Evolutionary conservation across 2,113 vertebrate species (phyloP), one percentile per base, ranked within the genome.

Genomic region (Erinaceus europaeus): DNA sequence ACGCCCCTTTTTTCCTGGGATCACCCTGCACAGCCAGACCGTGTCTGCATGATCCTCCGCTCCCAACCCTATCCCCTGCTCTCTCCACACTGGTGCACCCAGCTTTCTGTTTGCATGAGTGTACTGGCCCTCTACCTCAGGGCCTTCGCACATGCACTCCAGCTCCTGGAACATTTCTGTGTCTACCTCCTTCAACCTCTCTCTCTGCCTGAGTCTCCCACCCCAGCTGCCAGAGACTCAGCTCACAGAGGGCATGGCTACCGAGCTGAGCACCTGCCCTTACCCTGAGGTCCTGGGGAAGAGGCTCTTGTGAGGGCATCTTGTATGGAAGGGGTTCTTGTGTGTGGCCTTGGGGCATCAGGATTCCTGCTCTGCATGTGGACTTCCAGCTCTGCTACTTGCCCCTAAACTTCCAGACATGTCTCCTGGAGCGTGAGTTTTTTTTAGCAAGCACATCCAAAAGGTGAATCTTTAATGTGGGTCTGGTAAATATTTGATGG

Each of bases 401-500:
- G 0, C 42, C 25, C 59, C 40, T 67, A 0, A 17, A 20, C 55
- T 62, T 46, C 20, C 1, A 0, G 80, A 17, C 23, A 2, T 50
- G 50, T 65, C 25, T 14, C 6, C 2, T 5, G 76, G 62, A 62
- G 48, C 84, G n/a, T 25, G 0, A 0, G 42, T 64, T 57, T 34
- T 72, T 89, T 62, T n/a, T 29, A 61, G 53, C 34, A 68, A 4
- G 73, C 25, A 2, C 53, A 9, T 52, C 65, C 55, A 3, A 1
- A 81, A 64, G 57, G 86, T 90, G 59, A 79, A 92, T 88, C 57
- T 92, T 86, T 91, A 79, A 93, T 88, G 71, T 38, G 8, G 1
- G 57, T 14, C 20, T 65, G 50, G 82, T 93, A 89, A 95, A 93
- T 94, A 91, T 91, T 92, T 90, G 88, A 88, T 94, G 90, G 23